Conservation (phyloP, 2,888 invertebrate genomes). For the Agrochola lota region DNA sequence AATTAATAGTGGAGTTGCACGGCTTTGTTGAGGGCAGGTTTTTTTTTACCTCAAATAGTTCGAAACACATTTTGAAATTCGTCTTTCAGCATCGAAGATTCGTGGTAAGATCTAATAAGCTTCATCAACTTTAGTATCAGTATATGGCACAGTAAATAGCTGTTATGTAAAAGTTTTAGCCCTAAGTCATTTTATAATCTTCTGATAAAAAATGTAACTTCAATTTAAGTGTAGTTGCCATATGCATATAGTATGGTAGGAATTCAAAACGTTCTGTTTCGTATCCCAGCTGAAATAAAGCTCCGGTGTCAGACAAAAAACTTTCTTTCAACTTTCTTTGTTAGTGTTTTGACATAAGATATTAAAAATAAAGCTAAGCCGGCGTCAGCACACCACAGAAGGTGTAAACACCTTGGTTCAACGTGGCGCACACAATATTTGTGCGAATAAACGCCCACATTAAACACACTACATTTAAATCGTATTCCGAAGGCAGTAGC, state of each 20-base stretch:
- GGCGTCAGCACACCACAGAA: not conserved
- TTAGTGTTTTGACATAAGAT: not conserved
- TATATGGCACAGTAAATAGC: not conserved
- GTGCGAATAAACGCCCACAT: not conserved
- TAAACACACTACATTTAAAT: not conserved
- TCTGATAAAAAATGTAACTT: not conserved
- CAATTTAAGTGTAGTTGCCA: not conserved
- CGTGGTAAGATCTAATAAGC: not conserved
- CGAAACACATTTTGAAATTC: not conserved
- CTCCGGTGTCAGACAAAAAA: constrained; percentile 9
- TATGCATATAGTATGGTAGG: too few species aligned
- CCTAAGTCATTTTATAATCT: not conserved
- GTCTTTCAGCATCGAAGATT: not conserved
- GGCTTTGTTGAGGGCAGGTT: not conserved
- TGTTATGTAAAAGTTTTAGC: not conserved
- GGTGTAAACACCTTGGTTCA: not conserved
- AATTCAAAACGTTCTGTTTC: constrained; percentile 8
- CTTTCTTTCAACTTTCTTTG: not conserved
- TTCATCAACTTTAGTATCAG: not conserved
- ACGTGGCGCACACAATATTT: not conserved
- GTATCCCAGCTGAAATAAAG: not conserved
- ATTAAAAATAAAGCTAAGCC: not conserved
- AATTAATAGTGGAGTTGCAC: not conserved
- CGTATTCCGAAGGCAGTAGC: not conserved
- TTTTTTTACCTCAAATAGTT: not conserved